Percentiles rank a stretch among this genome's conserved stretches.
These are phyloP conservation scores for Caenorhabditis elegans DNA, from an alignment of 1,140 invertebrate genomes.

Conservation along the genomic window DNA sequence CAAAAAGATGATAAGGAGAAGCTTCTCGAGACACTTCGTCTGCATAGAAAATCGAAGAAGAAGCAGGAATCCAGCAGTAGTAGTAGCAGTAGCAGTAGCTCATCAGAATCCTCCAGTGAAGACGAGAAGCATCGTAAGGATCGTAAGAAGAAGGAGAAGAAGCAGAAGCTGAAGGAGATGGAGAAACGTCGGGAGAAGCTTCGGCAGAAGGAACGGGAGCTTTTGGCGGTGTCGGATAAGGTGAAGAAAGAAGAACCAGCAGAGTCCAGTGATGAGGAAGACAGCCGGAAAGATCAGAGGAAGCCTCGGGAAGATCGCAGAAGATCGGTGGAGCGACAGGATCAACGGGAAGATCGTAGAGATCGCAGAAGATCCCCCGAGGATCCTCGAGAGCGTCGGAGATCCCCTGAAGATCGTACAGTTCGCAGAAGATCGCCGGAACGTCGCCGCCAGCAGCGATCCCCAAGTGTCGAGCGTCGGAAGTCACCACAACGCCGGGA, in stretches of 20 bases:
- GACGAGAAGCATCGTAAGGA: not conserved
- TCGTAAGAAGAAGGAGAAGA: not conserved
- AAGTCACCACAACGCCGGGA: not conserved
- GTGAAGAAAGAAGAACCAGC: not conserved
- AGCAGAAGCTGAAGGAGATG: not conserved
- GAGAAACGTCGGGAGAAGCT: not conserved
- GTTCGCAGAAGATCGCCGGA: not conserved
- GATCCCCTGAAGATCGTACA: not conserved
- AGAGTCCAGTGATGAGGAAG: not conserved
- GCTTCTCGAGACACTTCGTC: slow-evolving; percentile 33
- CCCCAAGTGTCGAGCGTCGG: not conserved
- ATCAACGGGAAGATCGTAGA: not conserved
- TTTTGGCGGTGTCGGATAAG: not conserved
- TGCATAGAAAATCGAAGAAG: slow-evolving; percentile 48
- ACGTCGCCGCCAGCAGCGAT: not conserved
- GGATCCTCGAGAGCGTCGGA: not conserved
- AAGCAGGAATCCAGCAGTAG: not conserved
- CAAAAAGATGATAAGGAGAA: slow-evolving; percentile 34
- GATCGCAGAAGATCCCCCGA: not conserved
- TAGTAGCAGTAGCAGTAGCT: not conserved
- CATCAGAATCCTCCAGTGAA: too few relatives aligned
- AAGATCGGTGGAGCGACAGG: not conserved
- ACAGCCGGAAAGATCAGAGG: not conserved
- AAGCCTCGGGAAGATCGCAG: not conserved
- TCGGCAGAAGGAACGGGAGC: not conserved